Evolutionary conservation across 2,797 vertebrate species (phyloP), one percentile per base, ranked within the genome.

Genomic region (Podarcis lilfordi): DNA sequence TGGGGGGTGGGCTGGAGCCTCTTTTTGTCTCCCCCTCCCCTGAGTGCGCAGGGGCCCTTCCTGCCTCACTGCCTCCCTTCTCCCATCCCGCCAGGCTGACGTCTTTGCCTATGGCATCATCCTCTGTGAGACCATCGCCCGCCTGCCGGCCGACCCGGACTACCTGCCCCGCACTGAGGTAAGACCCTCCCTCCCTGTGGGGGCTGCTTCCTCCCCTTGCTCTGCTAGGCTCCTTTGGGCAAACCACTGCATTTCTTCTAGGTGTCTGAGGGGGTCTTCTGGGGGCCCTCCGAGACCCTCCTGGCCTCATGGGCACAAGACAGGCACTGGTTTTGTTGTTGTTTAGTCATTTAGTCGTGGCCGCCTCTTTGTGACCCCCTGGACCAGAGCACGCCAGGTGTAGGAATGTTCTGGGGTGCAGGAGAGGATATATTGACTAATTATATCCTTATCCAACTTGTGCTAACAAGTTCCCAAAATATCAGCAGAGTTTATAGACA

Each of bases 91-190:
- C 35, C 94, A 99, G 99, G 98, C 98, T 0, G 99, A 99, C 1
- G 98, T 99, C 92, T 99, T 99, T 78, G 98, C 98, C 0, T 99
- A 97, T 0, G 99, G 99, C 69, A 99, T 99, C 92, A 98, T 99
- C 96, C 96, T 99, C 81, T 99, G 99, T 5, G 99, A 99, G 97
- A 95, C 97, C 83, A 99, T 99, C 0, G 99, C 98, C 5, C 97
- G 99, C 82, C 97, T 99, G 85, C 98, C 98, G 2, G 99, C 99
- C 0, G 99, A 99, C 95, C 99, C 99, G 0, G 99, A 99, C 97
- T 97, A 98, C 95, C 95, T 99, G 81, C 99, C 99, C 19, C 98
- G 99, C 64, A 98, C 98, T 0, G 98, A 98, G 98, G 99, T 99
- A 95, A 95, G 3, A 8, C 40, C 78, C 55, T 40, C n/a, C 13